These are phyloP conservation scores for Myzus persicae DNA, from an alignment of 1,140 invertebrate species.

Conservation along the genomic window DNA sequence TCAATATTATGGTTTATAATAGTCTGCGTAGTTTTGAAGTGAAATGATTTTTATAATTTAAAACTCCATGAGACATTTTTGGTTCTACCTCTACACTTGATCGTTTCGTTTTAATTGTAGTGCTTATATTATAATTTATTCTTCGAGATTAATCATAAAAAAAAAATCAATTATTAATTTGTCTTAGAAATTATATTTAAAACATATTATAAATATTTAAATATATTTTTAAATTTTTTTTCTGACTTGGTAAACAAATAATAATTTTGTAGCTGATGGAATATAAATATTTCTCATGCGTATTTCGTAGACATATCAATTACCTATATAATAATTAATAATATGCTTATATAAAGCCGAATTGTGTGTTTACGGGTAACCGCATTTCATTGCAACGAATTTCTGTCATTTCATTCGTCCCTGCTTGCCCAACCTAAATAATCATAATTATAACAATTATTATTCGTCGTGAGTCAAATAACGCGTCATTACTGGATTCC, in stretches of 20 bases:
- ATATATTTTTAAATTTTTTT: neutral
- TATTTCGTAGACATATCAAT: neutral
- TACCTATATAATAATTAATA: neutral
- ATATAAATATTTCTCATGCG: neutral
- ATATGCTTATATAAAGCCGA: neutral
- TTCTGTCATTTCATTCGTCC: neutral
- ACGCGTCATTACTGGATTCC: neutral
- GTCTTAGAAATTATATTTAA: neutral
- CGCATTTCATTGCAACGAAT: neutral
- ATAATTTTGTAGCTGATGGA: neutral
- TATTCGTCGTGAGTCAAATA: neutral
- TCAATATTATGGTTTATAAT: neutral
- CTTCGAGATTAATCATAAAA: neutral
- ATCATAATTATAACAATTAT: neutral
- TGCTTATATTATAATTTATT: neutral
- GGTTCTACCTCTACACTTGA: neutral
- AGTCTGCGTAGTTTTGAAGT: neutral
- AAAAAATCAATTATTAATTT: neutral
- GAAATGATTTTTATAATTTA: neutral
- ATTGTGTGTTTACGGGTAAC: conserved; percentile 11
- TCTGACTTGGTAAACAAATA: neutral
- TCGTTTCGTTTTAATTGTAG: neutral
- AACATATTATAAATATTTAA: neutral
- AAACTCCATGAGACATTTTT: neutral
- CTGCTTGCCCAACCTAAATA: neutral